Evolutionary conservation across 2,113 vertebrate species (phyloP).

Genomic region (Anolis carolinensis): DNA sequence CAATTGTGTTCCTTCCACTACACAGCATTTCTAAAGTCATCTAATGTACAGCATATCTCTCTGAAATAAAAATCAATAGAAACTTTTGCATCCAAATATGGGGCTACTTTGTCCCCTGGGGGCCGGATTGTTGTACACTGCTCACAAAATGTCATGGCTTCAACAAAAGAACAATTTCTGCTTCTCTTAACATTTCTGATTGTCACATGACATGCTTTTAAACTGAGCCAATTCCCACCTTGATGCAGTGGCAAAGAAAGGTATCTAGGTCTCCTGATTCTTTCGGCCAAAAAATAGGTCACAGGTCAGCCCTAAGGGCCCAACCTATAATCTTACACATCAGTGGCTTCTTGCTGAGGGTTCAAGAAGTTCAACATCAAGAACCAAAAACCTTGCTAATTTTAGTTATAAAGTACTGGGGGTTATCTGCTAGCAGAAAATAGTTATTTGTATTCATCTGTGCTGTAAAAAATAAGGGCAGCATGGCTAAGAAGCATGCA

Average conservation of each 20-base stretch:
- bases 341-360: background rate
- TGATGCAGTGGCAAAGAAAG: background rate
- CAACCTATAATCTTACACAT: background rate
- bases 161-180: conserved; percentile 16
- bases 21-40: conserved; percentile 1
- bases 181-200: conserved; percentile 13
- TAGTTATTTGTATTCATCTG: background rate
- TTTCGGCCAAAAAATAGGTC: background rate
- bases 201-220: conserved; percentile 4
- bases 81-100: conserved; percentile 12
- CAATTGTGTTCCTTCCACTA: conserved; percentile 11
- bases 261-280: background rate
- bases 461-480: background rate
- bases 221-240: background rate
- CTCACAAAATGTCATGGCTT: background rate
- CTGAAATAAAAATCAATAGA: background rate
- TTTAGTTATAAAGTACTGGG: background rate
- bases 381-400: background rate
- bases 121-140: conserved; percentile 2
- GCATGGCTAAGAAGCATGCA: background rate
- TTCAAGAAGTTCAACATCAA: conserved; percentile 14
- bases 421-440: background rate
- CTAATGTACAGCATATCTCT: background rate
- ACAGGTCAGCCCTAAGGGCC: background rate
- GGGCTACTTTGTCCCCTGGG: background rate